phyloP scores from a whole-genome alignment of 1,140 invertebrate genomes.

The Nomia melanderi region DNA sequence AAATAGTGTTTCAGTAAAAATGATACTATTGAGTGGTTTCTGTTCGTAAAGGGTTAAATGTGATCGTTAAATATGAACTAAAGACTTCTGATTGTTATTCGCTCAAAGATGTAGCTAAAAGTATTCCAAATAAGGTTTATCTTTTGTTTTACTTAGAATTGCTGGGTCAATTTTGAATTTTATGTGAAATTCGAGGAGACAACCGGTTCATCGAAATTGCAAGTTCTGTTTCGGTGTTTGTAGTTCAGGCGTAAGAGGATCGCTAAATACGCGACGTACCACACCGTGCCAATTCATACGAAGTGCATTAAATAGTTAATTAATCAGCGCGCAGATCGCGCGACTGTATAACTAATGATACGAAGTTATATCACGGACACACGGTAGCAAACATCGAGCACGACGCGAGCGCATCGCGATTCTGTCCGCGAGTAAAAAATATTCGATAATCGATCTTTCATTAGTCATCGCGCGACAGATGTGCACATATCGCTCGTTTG shows the following conservation, averaged over 20 bases:
- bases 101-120: too few relatives aligned
- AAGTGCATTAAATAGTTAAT: conserved; percentile 38
- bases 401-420: background rate
- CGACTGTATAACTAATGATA: background rate
- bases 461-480: background rate
- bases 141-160: too few relatives aligned
- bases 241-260: too few relatives aligned
- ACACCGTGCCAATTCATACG: background rate
- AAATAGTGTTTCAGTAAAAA: too few relatives aligned
- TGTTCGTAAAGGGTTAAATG: too few relatives aligned
- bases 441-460: background rate
- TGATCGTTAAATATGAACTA: too few relatives aligned
- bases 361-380: background rate
- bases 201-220: background rate
- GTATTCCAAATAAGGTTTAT: too few relatives aligned
- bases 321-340: conserved; percentile 14
- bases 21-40: too few relatives aligned
- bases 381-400: background rate
- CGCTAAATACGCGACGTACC: background rate
- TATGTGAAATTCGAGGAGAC: background rate
- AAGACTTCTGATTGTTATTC: too few relatives aligned
- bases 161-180: too few relatives aligned
- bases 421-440: background rate
- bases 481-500: too few relatives aligned
- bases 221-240: background rate